Base-by-base conservation (phyloP, 2,113 vertebrate genomes). In the Diphyllodes magnificus region DNA sequence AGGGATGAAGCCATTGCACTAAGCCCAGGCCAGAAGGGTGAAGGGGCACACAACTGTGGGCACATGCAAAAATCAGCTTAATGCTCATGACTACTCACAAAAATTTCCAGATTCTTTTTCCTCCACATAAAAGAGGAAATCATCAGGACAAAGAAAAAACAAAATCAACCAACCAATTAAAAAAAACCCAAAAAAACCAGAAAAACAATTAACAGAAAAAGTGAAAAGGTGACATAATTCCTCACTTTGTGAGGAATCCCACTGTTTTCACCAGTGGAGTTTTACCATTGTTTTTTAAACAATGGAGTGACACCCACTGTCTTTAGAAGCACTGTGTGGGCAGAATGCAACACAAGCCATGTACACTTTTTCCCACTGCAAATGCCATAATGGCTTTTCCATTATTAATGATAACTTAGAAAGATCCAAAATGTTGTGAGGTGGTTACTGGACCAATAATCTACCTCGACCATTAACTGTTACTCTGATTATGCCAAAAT, bases 401-500 rank as follows among this genome's bases (percentile, higher is more conserved):
- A 59, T 78, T 89, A 92, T 94, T 94, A 93, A 94, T 92, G 60
- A 77, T 66, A 79, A 92, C 90, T 97, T 83, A 42, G 66, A 90
- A 87, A 76, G 86, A 66, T 57, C 76, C 66, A 88, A 92, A 96
- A 92, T 84, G 71, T 69, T 96, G 85, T 97, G 65, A 93, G 86
- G 92, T 86, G 92, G 95, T 96, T 97, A 97, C 93, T 85, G 95
- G 97, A 97, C 89, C 56, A 88, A 68, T 59, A 80, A 69, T 94
- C 94, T 95, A 91, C 90, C 91, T 83, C 35, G 57, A 53, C 92
- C 95, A 98, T 97, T 98, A 97, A 95, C 94, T 93, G 94, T 94
- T 97, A 96, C 97, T 97, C 91, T 94, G 91, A 93, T 88, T 87
- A 89, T 92, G 93, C 96, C 89, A 97, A 97, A 97, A 96, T 63